A percentile compares a stretch with the other conserved stretches of the same genome.
Evolutionary conservation across 1,140 invertebrate genomes (phyloP).

Genomic region (Cotesia typhae): DNA sequence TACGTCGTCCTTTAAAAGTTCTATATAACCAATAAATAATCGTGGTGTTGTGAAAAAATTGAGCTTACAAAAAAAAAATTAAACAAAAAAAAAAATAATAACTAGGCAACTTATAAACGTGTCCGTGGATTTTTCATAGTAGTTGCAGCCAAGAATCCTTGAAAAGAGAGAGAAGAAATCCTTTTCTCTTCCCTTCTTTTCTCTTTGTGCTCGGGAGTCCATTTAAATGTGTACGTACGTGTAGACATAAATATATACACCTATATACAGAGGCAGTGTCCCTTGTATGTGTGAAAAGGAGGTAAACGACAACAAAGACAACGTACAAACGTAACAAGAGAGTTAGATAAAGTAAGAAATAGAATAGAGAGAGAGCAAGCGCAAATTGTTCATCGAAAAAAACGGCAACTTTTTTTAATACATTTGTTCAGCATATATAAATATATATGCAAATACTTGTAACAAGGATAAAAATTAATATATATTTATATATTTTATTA

Average conservation of each 20-base stretch:
- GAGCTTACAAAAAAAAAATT: constrained; percentile 1
- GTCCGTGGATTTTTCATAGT: neutral
- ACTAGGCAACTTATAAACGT: constrained; percentile 16
- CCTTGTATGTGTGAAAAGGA: constrained; percentile 9
- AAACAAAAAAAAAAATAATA: neutral
- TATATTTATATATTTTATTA: too few relatives aligned
- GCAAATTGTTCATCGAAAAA: constrained; percentile 16
- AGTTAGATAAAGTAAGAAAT: constrained; percentile 1
- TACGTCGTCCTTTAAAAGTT: too few relatives aligned
- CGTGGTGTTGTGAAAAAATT: neutral
- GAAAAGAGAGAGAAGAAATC: constrained; percentile 16
- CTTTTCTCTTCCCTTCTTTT: constrained; percentile 19
- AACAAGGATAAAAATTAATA: neutral
- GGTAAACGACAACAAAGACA: constrained; percentile 10
- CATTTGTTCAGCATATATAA: constrained; percentile 15
- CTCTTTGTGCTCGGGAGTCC: constrained; percentile 22
- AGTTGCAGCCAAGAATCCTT: constrained; percentile 18
- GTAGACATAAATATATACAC: too few relatives aligned
- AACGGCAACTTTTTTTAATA: neutral
- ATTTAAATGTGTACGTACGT: constrained; percentile 27
- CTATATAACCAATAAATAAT: neutral
- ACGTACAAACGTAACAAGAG: constrained; percentile 9
- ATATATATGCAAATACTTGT: constrained; percentile 7
- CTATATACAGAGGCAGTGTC: too few relatives aligned
- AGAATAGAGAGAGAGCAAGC: constrained; percentile 14